phyloP scores from a whole-genome alignment of 2,888 invertebrate species.

The Platycheirus rosarum region DNA sequence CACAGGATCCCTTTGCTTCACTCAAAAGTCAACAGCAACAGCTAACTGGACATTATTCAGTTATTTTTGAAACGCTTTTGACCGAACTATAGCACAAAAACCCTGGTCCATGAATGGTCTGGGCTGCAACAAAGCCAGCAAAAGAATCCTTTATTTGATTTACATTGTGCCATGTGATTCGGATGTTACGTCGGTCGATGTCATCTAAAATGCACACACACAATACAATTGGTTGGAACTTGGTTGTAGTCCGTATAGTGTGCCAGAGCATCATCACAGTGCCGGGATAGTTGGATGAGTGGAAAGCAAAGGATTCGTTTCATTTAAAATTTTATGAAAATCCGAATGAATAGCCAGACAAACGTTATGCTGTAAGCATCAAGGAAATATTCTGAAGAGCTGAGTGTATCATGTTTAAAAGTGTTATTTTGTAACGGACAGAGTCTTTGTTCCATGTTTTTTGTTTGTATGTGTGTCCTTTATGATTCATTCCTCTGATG shows the following conservation, averaged over 20 bases:
- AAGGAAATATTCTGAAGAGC: neutral
- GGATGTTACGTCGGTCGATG: conserved; percentile 2
- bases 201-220: conserved; percentile 21
- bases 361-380: neutral
- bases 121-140: neutral
- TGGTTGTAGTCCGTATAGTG: too few relatives aligned
- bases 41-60: conserved; percentile 32
- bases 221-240: conserved; percentile 5
- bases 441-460: conserved; percentile 6
- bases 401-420: neutral
- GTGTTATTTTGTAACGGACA: neutral
- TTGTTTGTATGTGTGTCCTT: neutral
- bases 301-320: conserved; percentile 13
- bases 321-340: conserved; percentile 4
- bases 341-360: conserved; percentile 1
- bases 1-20: neutral
- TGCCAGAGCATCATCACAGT: neutral
- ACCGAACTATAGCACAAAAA: neutral
- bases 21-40: conserved; percentile 17
- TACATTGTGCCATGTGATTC: conserved; percentile 17
- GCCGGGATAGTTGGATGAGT: neutral
- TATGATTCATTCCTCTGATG: neutral
- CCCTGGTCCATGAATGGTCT: neutral
- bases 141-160: conserved; percentile 16
- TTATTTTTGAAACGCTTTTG: conserved; percentile 13